These are phyloP conservation scores for Phrynocephalus guinanensis DNA, from an alignment of 2,797 vertebrate genomes.

Conservation along the genomic window DNA sequence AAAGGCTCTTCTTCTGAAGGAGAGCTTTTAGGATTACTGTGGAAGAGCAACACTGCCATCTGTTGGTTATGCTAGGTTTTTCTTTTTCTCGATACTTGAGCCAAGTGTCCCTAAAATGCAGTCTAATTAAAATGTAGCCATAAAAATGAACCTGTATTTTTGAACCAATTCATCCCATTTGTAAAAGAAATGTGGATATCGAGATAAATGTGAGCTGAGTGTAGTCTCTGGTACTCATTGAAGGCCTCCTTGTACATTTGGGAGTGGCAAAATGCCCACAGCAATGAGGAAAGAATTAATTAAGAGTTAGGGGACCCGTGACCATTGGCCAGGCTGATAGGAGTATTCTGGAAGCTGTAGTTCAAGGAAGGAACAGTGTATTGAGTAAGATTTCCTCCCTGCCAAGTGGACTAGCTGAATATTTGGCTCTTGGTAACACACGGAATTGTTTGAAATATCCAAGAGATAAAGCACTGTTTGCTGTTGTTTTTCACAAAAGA, in stretches of 20 bases:
- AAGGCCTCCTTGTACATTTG: too few relatives aligned
- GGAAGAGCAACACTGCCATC: conserved; percentile 78
- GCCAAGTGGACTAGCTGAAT: not conserved
- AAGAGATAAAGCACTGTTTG: not conserved
- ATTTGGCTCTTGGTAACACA: not conserved
- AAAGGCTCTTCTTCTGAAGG: conserved; percentile 45
- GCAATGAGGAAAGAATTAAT: not conserved
- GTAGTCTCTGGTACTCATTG: not conserved
- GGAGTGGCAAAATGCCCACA: not conserved
- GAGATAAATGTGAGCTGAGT: not conserved
- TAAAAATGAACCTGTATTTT: not conserved
- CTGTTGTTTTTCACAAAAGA: not conserved
- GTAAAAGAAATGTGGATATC: not conserved
- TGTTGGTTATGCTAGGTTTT: conserved; percentile 63
- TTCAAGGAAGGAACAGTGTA: too few relatives aligned
- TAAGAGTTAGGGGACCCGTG: not conserved
- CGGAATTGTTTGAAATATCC: not conserved
- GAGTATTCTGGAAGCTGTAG: too few relatives aligned
- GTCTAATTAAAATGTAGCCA: not conserved
- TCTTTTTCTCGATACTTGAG: conserved; percentile 23
- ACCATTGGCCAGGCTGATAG: too few relatives aligned
- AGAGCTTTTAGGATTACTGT: conserved; percentile 54
- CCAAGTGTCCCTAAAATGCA: conserved; percentile 21
- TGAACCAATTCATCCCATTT: not conserved
- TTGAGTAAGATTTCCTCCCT: not conserved